A percentile compares a stretch with the other conserved stretches of the same genome.
Conservation (phyloP, 2,797 vertebrate species). For the Buceros bicornis region DNA sequence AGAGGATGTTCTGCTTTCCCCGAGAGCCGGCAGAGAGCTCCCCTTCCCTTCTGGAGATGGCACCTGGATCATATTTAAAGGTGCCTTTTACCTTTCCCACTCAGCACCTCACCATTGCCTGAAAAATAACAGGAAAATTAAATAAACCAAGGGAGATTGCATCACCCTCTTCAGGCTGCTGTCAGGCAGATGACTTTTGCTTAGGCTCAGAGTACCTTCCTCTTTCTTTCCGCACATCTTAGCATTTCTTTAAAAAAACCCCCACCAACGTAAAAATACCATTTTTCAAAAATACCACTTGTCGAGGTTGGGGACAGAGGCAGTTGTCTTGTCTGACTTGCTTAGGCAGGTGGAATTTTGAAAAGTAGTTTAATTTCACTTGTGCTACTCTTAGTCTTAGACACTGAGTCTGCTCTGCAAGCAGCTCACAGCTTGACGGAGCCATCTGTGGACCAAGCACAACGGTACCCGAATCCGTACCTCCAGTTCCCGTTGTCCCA, state of each 20-base stretch:
- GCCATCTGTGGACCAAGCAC: neutral
- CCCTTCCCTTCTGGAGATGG: neutral
- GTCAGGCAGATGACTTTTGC: neutral
- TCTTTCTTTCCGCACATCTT: slow-evolving; percentile 49
- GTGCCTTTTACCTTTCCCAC: neutral
- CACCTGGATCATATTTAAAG: neutral
- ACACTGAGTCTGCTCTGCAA: neutral
- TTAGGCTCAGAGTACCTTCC: slow-evolving; percentile 36
- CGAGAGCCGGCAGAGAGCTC: neutral
- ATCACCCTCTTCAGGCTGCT: neutral
- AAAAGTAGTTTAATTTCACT: neutral
- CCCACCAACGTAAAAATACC: neutral
- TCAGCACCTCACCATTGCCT: neutral
- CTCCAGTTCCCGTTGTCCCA: neutral
- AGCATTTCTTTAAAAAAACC: neutral
- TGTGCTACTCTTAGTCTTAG: neutral
- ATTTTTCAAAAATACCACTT: neutral
- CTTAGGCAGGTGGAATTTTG: neutral
- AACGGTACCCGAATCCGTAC: neutral
- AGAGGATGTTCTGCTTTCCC: neutral
- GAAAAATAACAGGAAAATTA: neutral
- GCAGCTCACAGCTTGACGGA: rapidly evolving
- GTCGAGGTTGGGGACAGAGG: neutral
- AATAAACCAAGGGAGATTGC: rapidly evolving
- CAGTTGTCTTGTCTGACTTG: neutral